Evolutionary conservation across 2,888 invertebrate species (phyloP), one percentile per base, ranked within the genome.

Genomic region (Opisthograptis luteolata): DNA sequence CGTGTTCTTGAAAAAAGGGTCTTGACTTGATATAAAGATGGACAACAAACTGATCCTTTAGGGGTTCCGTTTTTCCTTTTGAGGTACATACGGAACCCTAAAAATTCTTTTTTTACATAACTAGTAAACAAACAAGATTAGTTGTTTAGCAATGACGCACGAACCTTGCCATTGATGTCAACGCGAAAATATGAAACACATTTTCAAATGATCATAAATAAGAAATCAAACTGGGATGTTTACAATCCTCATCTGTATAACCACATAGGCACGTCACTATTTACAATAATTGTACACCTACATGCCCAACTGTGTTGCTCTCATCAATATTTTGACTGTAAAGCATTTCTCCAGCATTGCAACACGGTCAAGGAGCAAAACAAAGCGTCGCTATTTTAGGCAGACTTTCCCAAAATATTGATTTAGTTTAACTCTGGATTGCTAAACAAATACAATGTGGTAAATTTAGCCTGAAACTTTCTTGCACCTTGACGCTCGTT

Each of bases 341-440:
- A 3, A 7, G 25, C 22, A 48, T 48, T 30, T 48, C 41, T 41
- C 28, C 12, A n/a, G 34, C 32, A 40, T 22, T 13, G 12, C 27
- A 12, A n/a, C 35, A 28, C 2, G 22, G 9, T 19, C 2, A 5
- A 20, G 3, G 14, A 17, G 14, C 10, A 28, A 32, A 47, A 25
- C 19, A 47, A 14, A 3, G 28, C 19, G 32, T 22, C 34, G 37
- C 25, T 48, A 48, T 42, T 36, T 41, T 35, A 1, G 19, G 8
- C 2, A 2, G 4, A 42, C 48, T 48, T 48, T 48, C 48, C 36
- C 32, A 42, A 25, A 48, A 48, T 48, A 48, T 48, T 48, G 48
- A 37, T 31, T 25, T 42, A 10, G 27, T 20, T 28, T 34, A 7
- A 8, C 15, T 7, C 5, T 34, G 15, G 10, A n/a, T 15, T 39